A percentile compares a stretch with the other conserved stretches of the same genome.
Evolutionary conservation across 2,797 vertebrate species (phyloP).

Genomic region (Spinibarbus caldwelli): DNA sequence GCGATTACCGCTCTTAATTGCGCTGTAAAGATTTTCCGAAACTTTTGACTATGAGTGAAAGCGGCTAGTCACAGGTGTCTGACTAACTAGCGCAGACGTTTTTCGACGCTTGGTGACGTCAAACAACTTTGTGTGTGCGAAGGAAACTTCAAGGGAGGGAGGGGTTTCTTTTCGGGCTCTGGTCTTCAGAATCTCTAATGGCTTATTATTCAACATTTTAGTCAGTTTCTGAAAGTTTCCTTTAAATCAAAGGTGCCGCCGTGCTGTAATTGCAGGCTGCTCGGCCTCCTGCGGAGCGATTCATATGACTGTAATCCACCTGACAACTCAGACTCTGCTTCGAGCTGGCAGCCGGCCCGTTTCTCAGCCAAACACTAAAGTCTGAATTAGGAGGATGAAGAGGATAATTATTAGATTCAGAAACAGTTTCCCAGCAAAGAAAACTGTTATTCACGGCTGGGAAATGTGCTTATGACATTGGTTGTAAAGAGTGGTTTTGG

Average conservation of each 20-base stretch:
- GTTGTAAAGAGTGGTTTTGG: slow-evolving; percentile 80
- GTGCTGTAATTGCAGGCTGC: slow-evolving; percentile 92
- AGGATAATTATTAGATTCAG: slow-evolving; percentile 99
- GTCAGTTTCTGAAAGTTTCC: slow-evolving; percentile 98
- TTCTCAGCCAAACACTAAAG: slow-evolving; percentile 91
- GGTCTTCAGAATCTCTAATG: slow-evolving; percentile 98
- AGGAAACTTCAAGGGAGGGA: slow-evolving; percentile 37
- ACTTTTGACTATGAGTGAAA: slow-evolving; percentile 83
- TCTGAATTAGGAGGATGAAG: slow-evolving; percentile 97
- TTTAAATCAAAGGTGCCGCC: slow-evolving; percentile 97
- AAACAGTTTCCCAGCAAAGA: slow-evolving; percentile 92
- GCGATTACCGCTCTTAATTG: slow-evolving; percentile 81
- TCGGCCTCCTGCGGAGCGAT: slow-evolving; percentile 90
- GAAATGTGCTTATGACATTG: slow-evolving; percentile 89
- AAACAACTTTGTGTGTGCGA: slow-evolving; percentile 22
- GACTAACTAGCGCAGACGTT: slow-evolving; percentile 12
- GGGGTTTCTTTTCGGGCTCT: slow-evolving; percentile 75
- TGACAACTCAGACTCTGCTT: slow-evolving; percentile 81
- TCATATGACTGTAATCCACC: slow-evolving; percentile 93
- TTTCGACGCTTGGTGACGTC: neutral
- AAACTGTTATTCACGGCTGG: slow-evolving; percentile 85
- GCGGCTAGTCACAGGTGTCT: slow-evolving; percentile 66
- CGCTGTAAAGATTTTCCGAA: slow-evolving; percentile 86
- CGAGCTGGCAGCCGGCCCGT: slow-evolving; percentile 86
- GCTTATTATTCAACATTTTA: slow-evolving; percentile 99